Evolutionary conservation across 2,797 vertebrate species (phyloP).

Genomic region (Phyllotis vaccarum): DNA sequence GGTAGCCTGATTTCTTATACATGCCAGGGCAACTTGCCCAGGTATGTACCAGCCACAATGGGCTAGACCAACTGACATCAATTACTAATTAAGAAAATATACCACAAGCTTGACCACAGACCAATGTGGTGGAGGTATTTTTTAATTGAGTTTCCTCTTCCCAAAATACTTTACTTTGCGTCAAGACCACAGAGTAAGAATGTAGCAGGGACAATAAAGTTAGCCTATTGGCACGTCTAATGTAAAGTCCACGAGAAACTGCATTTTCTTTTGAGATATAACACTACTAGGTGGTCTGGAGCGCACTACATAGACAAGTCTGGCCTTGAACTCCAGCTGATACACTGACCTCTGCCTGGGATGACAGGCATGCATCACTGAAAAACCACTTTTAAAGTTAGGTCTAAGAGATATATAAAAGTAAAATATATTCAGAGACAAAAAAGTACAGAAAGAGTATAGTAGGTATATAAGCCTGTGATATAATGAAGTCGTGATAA

Average conservation of each 20-base stretch:
- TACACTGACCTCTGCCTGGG: background rate
- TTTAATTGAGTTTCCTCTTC: background rate
- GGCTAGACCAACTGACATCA: background rate
- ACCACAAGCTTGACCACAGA: background rate
- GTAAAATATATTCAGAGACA: conserved; percentile 45
- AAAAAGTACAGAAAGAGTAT: background rate
- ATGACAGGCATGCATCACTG: background rate
- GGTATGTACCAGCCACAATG: background rate
- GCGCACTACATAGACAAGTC: background rate
- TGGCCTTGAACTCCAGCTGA: background rate
- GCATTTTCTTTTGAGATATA: background rate
- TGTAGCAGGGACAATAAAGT: conserved; percentile 7
- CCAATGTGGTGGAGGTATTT: background rate
- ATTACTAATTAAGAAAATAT: background rate
- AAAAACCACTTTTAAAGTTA: background rate
- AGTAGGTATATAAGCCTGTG: background rate
- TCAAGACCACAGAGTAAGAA: background rate
- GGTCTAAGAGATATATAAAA: background rate
- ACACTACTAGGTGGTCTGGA: background rate
- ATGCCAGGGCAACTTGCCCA: background rate
- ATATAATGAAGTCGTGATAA: background rate
- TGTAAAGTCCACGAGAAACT: conserved; percentile 22
- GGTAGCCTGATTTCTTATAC: too few relatives aligned
- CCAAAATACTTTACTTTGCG: background rate
- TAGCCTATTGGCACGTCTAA: background rate